Evolutionary conservation across 2,888 invertebrate species (phyloP).

Genomic region (Rhogogaster chlorosoma): DNA sequence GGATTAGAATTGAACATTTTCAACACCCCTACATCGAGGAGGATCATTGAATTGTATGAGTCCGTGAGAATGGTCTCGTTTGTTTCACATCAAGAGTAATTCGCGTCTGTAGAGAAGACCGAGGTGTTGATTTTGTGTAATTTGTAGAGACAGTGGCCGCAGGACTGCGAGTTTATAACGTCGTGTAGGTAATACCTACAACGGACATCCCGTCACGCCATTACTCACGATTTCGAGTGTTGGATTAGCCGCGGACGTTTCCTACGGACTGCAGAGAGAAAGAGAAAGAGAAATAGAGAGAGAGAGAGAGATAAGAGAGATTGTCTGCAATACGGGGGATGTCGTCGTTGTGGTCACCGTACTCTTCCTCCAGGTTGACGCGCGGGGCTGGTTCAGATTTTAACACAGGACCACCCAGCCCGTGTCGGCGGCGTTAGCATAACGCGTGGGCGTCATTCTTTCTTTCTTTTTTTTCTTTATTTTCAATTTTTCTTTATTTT

Average conservation of each 20-base stretch:
- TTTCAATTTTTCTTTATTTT: slow-evolving; percentile 53
- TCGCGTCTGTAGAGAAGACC: background rate
- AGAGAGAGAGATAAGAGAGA: background rate
- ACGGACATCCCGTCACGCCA: slow-evolving; percentile 30
- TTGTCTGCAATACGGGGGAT: background rate
- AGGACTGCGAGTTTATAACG: slow-evolving; percentile 18
- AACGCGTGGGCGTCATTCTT: slow-evolving; percentile 76
- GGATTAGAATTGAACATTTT: background rate
- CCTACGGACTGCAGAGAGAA: background rate
- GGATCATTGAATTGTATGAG: background rate
- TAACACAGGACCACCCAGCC: slow-evolving; percentile 75
- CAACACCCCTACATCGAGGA: background rate
- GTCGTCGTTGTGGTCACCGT: slow-evolving; percentile 40
- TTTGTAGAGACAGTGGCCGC: slow-evolving; percentile 47
- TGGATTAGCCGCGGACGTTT: slow-evolving; percentile 46
- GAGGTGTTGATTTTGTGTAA: slow-evolving; percentile 47
- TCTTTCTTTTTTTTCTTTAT: slow-evolving; percentile 61
- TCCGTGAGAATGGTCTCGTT: background rate
- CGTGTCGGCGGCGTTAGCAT: slow-evolving; percentile 76
- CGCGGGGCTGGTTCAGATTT: slow-evolving; percentile 33
- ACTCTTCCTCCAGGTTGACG: slow-evolving; percentile 37
- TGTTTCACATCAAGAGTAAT: background rate
- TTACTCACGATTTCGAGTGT: slow-evolving; percentile 40
- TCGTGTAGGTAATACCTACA: slow-evolving; percentile 49
- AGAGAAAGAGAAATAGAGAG: background rate